Conservation (phyloP, 2,888 invertebrate species). For the Fissipunctia ypsillon region DNA sequence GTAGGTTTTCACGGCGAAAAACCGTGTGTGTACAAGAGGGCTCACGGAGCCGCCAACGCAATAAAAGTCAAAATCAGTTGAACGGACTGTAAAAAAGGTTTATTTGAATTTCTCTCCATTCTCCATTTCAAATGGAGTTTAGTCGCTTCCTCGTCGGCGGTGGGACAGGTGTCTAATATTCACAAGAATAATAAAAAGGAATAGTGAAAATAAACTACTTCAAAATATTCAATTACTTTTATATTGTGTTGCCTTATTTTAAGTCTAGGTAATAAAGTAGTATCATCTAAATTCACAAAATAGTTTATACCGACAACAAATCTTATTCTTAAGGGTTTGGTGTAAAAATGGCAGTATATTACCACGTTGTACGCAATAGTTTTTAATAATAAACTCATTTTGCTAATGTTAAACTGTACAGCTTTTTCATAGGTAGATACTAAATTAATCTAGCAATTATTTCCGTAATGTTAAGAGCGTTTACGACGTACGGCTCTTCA, state of each 20-base stretch:
- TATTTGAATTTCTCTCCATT: no score
- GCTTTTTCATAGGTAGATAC: background rate
- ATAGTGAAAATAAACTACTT: slow-evolving; percentile 25
- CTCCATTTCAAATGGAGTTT: no score
- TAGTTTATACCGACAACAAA: slow-evolving; percentile 35
- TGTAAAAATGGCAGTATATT: slow-evolving; percentile 72
- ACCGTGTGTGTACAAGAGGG: no score
- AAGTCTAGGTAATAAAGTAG: slow-evolving; percentile 31
- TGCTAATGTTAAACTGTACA: slow-evolving; percentile 5
- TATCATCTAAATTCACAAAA: slow-evolving; percentile 31
- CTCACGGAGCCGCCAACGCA: no score
- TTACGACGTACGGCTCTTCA: no score
- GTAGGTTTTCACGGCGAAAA: no score
- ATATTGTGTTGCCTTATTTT: slow-evolving; percentile 41
- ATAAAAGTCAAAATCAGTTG: no score
- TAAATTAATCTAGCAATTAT: background rate
- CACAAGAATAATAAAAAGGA: background rate
- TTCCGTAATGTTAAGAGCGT: background rate
- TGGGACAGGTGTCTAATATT: background rate
- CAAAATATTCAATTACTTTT: slow-evolving; percentile 34
- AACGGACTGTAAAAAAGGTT: no score
- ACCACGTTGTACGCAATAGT: slow-evolving; percentile 57
- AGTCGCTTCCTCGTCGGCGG: no score
- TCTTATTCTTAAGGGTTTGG: slow-evolving; percentile 68
- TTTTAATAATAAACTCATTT: slow-evolving; percentile 12